Conservation (phyloP, 2,888 invertebrate species). For the Cylindroiulus punctatus region DNA sequence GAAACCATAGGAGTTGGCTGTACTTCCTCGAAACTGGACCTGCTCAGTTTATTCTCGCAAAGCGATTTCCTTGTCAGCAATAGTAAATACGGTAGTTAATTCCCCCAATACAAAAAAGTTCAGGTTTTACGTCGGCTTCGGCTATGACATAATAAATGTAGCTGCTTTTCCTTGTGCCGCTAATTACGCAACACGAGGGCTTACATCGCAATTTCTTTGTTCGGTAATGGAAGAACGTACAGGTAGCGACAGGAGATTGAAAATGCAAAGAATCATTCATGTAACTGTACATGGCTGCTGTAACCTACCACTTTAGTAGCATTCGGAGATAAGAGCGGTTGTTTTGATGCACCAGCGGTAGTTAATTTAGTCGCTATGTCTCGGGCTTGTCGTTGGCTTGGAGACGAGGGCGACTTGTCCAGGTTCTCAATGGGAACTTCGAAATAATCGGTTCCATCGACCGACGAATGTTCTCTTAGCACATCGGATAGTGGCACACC, state of each 20-base stretch:
- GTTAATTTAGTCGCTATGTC: conserved; percentile 33
- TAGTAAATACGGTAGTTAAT: too few relatives aligned
- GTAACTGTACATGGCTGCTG: neutral
- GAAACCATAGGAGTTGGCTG: too few relatives aligned
- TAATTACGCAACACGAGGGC: neutral
- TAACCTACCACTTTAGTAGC: conserved; percentile 51
- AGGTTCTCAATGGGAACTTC: conserved; percentile 12
- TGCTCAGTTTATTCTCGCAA: too few relatives aligned
- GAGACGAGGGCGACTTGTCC: neutral
- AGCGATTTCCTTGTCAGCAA: too few relatives aligned
- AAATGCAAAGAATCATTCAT: neutral
- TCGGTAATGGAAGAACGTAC: neutral
- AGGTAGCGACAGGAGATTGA: neutral
- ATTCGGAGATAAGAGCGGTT: conserved; percentile 23
- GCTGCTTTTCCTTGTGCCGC: too few relatives aligned
- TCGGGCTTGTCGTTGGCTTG: conserved; percentile 22
- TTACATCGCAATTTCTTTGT: conserved; percentile 24
- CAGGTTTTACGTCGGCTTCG: too few relatives aligned
- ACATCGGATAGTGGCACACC: conserved; percentile 2
- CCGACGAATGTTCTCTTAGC: conserved; percentile 12
- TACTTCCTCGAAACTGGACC: too few relatives aligned
- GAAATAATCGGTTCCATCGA: neutral
- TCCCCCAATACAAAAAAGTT: too few relatives aligned
- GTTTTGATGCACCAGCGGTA: neutral
- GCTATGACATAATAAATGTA: too few relatives aligned